Percentiles rank a stretch among this genome's conserved stretches.
Conservation (phyloP, 1,140 invertebrate genomes). For the Globodera rostochiensis region DNA sequence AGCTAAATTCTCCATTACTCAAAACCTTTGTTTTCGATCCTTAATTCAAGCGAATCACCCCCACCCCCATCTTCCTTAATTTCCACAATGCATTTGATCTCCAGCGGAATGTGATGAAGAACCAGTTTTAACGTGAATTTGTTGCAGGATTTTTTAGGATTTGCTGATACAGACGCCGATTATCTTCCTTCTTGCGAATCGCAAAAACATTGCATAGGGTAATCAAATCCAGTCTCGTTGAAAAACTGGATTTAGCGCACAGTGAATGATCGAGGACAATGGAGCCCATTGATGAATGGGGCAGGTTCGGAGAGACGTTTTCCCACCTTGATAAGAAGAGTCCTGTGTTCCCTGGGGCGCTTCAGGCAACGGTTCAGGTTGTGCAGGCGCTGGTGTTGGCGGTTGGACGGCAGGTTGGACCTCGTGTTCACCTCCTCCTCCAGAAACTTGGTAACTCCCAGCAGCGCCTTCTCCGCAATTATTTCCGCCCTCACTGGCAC, state of each 20-base stretch:
- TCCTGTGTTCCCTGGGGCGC: background rate
- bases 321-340: slow-evolving; percentile 14
- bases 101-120: too few relatives aligned
- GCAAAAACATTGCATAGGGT: too few relatives aligned
- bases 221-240: too few relatives aligned
- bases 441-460: slow-evolving; percentile 8
- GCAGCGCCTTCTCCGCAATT: slow-evolving; percentile 2
- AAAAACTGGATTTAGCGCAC: too few relatives aligned
- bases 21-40: background rate
- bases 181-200: too few relatives aligned
- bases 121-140: too few relatives aligned
- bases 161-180: too few relatives aligned
- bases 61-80: background rate
- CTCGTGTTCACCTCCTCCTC: background rate
- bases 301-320: background rate
- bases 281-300: background rate
- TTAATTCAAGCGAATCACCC: background rate
- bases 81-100: too few relatives aligned
- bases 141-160: too few relatives aligned
- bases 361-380: slow-evolving; percentile 6
- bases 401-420: slow-evolving; percentile 9
- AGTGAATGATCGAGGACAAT: too few relatives aligned
- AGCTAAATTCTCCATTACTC: background rate
- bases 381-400: background rate
- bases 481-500: background rate